These are phyloP conservation scores for Sphenopsis melanotis DNA, from an alignment of 2,797 vertebrate genomes.

Conservation along the genomic window DNA sequence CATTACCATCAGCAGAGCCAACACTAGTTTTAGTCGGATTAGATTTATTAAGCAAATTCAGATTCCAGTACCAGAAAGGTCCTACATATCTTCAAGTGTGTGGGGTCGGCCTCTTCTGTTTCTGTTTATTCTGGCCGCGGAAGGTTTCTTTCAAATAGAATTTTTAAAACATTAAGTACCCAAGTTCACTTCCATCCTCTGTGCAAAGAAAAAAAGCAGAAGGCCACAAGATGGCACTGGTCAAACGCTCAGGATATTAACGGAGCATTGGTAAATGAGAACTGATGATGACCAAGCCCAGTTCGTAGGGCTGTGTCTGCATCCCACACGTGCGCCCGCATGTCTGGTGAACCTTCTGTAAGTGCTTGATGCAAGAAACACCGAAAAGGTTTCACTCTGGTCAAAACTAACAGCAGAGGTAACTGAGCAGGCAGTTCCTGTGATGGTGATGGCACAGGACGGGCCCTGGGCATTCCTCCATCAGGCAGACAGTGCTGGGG, in stretches of 20 bases:
- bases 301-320: not conserved
- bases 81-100: not conserved
- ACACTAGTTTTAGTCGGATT: not conserved
- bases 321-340: rapidly evolving
- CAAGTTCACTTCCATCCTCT: not conserved
- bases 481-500: not conserved
- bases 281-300: not conserved
- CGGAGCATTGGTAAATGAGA: rapidly evolving
- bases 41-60: not conserved
- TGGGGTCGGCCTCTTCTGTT: not conserved
- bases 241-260: not conserved
- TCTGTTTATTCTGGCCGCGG: not conserved
- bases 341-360: rapidly evolving
- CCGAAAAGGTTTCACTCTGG: rapidly evolving
- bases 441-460: rapidly evolving
- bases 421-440: rapidly evolving
- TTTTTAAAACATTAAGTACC: not conserved
- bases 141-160: not conserved
- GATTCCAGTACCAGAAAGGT: not conserved
- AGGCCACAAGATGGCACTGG: conserved; percentile 58
- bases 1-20: not conserved
- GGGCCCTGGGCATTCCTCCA: too few relatives aligned
- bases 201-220: too few relatives aligned
- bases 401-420: not conserved
- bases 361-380: rapidly evolving